A percentile compares a stretch with the other conserved stretches of the same genome.
Evolutionary conservation across 2,888 invertebrate species (phyloP).

Genomic region (Steinernema carpocapsae): DNA sequence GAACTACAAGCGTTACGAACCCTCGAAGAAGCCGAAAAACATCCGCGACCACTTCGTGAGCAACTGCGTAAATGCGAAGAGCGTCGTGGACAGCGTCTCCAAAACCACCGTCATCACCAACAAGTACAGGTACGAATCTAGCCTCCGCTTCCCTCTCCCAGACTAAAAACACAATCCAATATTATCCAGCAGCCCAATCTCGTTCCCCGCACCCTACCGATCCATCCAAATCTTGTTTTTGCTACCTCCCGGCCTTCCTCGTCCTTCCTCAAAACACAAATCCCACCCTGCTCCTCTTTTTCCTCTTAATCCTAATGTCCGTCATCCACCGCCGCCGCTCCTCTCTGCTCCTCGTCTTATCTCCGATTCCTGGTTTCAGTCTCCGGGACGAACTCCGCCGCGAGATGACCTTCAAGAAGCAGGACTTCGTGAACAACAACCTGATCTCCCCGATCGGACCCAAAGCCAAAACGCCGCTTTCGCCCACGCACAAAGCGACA

Average conservation of each 20-base stretch:
- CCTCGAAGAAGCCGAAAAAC: conserved; percentile 16
- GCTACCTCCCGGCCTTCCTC: too few relatives aligned
- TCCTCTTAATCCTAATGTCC: too few relatives aligned
- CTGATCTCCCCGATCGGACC: conserved; percentile 48
- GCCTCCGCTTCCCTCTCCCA: not conserved
- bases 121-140: conserved; percentile 44
- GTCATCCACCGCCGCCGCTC: too few relatives aligned
- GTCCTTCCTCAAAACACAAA: too few relatives aligned
- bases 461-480: conserved; percentile 48
- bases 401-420: conserved; percentile 49
- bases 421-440: conserved; percentile 62
- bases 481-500: conserved; percentile 41
- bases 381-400: conserved; percentile 56
- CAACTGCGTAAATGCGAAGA: conserved; percentile 16
- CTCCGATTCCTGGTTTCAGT: conserved; percentile 32
- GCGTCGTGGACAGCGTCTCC: conserved; percentile 22
- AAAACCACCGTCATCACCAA: conserved; percentile 54
- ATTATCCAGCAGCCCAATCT: too few relatives aligned
- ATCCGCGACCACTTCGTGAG: conserved; percentile 24
- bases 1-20: conserved; percentile 74
- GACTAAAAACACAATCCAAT: too few relatives aligned
- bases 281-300: too few relatives aligned
- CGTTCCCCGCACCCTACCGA: too few relatives aligned
- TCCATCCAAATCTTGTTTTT: too few relatives aligned
- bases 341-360: too few relatives aligned